Conservation (phyloP, 1,140 invertebrate species). For the Chlorops oryzae region DNA sequence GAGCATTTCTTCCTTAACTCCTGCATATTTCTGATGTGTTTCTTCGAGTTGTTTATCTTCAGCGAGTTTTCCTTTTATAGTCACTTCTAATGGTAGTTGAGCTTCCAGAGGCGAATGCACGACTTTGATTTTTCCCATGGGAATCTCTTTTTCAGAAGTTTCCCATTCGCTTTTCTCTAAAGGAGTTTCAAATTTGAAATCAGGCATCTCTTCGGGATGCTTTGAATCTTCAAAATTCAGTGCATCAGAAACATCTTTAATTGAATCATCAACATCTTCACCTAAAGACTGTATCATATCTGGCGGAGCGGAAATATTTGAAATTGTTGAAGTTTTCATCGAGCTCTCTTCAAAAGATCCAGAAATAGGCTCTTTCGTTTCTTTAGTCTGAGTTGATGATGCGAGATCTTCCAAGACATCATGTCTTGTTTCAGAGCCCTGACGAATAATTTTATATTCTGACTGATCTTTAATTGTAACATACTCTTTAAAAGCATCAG, state of each 20-base stretch:
- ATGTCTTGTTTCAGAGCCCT: constrained; percentile 41
- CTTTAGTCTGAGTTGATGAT: constrained; percentile 28
- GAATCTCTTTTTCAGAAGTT: constrained; percentile 40
- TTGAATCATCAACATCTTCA: constrained; percentile 35
- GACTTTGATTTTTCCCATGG: constrained; percentile 32
- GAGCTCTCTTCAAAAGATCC: constrained; percentile 35
- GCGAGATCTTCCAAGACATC: constrained; percentile 39
- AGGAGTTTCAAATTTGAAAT: constrained; percentile 31
- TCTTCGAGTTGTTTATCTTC: too few species aligned
- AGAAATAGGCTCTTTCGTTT: constrained; percentile 26
- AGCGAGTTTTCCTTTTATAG: too few species aligned
- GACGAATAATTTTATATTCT: constrained; percentile 32
- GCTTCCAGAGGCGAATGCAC: constrained; percentile 49
- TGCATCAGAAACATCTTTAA: constrained; percentile 31
- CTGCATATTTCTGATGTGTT: too few species aligned
- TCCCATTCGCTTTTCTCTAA: constrained; percentile 45
- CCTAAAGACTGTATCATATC: constrained; percentile 32
- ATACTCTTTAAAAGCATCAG: constrained; percentile 39
- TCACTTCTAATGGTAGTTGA: constrained; percentile 42
- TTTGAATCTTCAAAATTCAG: too few species aligned
- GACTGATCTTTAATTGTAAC: constrained; percentile 29
- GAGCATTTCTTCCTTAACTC: too few species aligned
- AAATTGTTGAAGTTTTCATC: constrained; percentile 31
- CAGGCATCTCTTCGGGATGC: too few species aligned
- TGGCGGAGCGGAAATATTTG: constrained; percentile 28